phyloP scores from a whole-genome alignment of 2,888 invertebrate genomes.

The Drosophila testacea region DNA sequence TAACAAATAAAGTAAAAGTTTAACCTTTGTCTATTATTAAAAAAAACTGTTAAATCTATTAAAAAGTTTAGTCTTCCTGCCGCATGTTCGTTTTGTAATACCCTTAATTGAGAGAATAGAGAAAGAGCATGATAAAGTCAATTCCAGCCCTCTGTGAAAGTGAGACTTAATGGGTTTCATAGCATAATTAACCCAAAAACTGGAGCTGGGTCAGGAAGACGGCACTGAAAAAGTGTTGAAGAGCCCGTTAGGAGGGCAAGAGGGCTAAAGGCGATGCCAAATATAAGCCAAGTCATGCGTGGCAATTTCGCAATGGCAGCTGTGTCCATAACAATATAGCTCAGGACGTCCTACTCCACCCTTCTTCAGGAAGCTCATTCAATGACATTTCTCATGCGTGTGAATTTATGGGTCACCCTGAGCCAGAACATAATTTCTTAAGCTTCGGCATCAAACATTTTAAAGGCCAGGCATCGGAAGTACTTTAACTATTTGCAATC shows the following conservation, averaged over 20 bases:
- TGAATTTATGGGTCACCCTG: conserved; percentile 63
- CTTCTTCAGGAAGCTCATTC: conserved; percentile 47
- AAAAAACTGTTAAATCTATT: too few species aligned
- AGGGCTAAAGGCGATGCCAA: conserved; percentile 45
- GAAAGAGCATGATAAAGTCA: conserved; percentile 53
- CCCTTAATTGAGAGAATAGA: neutral
- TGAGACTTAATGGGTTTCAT: conserved; percentile 67
- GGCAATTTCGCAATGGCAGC: conserved; percentile 69
- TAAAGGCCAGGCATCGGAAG: conserved; percentile 43
- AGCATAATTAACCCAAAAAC: conserved; percentile 71
- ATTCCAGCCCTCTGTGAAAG: conserved; percentile 33
- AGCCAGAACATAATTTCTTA: conserved; percentile 50
- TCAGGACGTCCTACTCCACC: neutral
- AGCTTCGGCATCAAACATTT: conserved; percentile 34
- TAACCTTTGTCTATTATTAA: too few species aligned
- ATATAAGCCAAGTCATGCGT: conserved; percentile 74
- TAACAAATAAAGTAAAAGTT: too few species aligned
- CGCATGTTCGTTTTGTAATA: neutral
- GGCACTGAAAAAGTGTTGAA: conserved; percentile 61
- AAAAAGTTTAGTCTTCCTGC: neutral
- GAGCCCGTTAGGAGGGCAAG: conserved; percentile 15
- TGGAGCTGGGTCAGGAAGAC: conserved; percentile 34
- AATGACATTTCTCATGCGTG: conserved; percentile 77
- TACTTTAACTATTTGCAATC: conserved; percentile 72
- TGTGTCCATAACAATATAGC: conserved; percentile 66